Percentiles rank a stretch among this genome's conserved stretches.
Conservation (phyloP, 2,113 vertebrate genomes). For the Chaetorhynchus papuensis region DNA sequence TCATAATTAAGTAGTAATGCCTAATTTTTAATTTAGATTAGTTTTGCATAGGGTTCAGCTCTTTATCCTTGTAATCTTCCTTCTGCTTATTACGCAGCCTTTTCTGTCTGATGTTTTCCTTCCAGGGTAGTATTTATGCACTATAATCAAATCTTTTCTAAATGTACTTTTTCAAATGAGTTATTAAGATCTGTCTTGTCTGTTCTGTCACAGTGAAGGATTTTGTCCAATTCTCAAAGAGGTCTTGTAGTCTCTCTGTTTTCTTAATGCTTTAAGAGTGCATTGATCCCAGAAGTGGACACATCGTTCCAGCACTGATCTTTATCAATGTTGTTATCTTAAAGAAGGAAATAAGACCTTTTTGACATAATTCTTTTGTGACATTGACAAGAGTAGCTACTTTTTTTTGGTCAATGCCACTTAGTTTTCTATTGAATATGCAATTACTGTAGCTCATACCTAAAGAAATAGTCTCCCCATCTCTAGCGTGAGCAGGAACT, state of each 20-base stretch:
- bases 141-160: not conserved
- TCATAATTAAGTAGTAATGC: not conserved
- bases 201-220: not conserved
- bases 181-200: not conserved
- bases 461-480: not conserved
- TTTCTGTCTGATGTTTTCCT: not conserved
- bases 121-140: not conserved
- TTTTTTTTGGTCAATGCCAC: not conserved
- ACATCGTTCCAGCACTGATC: not conserved
- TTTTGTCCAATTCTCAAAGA: not conserved
- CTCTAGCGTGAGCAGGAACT: not conserved
- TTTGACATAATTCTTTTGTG: not conserved
- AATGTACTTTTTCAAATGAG: constrained; percentile 4
- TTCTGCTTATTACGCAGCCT: not conserved
- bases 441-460: not conserved
- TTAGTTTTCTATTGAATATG: not conserved
- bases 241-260: not conserved
- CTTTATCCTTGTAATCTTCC: not conserved
- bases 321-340: not conserved
- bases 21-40: not conserved
- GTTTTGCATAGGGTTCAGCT: not conserved
- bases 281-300: not conserved
- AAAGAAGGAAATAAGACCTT: not conserved
- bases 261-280: not conserved
- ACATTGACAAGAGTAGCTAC: not conserved